Percentiles rank a stretch among this genome's conserved stretches.
Evolutionary conservation across 2,113 vertebrate species (phyloP).

Genomic region (Smithornis capensis): DNA sequence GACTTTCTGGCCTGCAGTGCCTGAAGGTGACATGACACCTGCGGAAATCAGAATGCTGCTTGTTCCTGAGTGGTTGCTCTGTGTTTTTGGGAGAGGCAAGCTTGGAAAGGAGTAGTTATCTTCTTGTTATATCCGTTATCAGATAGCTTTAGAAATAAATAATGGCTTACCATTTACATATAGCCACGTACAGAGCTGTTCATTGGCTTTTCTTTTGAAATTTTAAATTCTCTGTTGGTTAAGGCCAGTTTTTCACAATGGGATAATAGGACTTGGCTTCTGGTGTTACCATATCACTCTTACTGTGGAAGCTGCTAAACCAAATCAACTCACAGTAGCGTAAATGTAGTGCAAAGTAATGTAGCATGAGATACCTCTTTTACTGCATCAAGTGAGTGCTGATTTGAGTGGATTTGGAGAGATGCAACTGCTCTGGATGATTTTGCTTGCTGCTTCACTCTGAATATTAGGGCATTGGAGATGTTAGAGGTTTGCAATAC

Average conservation of each 20-base stretch:
- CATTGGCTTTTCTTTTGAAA: background rate
- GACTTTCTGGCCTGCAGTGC: background rate
- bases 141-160: background rate
- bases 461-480: background rate
- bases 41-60: background rate
- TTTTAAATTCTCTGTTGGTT: background rate
- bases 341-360: background rate
- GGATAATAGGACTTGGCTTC: background rate
- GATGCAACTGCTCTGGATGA: background rate
- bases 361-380: background rate
- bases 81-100: background rate
- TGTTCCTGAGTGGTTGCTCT: background rate
- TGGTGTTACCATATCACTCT: background rate
- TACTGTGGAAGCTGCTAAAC: background rate
- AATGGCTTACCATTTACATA: background rate
- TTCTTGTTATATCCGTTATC: background rate
- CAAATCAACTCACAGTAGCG: accelerated
- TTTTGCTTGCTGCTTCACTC: background rate
- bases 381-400: background rate
- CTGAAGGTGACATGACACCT: background rate
- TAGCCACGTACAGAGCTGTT: background rate
- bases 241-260: background rate
- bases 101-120: background rate
- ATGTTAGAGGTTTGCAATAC: background rate
- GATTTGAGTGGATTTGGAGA: background rate